phyloP scores from a whole-genome alignment of 2,888 invertebrate species.

The Hirtodrosophila trivittata region DNA sequence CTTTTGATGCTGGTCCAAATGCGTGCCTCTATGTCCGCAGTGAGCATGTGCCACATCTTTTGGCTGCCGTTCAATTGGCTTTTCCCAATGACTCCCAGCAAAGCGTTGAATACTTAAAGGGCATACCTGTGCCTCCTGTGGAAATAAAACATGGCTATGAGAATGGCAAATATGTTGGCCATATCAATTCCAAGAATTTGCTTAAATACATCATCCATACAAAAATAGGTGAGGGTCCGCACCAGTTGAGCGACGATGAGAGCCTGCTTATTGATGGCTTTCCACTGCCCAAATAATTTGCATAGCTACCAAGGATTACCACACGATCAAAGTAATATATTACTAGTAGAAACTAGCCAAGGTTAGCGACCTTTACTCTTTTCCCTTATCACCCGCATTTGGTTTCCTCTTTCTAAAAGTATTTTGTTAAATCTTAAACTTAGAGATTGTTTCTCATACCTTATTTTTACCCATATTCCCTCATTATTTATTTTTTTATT shows the following conservation, averaged over 20 bases:
- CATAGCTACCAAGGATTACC: too few species aligned
- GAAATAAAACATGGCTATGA: constrained; percentile 24
- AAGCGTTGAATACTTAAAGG: constrained; percentile 85
- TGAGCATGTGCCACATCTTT: constrained; percentile 88
- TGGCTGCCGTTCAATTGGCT: constrained; percentile 88
- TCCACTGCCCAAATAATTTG: constrained; percentile 49
- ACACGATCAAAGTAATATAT: too few species aligned
- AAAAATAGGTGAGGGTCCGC: constrained; percentile 92
- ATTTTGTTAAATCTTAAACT: too few species aligned
- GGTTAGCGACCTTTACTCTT: too few species aligned
- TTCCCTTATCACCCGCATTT: too few species aligned
- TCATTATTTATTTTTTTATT: constrained; percentile 21
- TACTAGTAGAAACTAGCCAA: too few species aligned
- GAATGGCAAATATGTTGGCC: constrained; percentile 39
- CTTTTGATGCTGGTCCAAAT: constrained; percentile 99
- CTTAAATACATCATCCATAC: constrained; percentile 94
- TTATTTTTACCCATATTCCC: constrained; percentile 81
- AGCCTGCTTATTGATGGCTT: constrained; percentile 84
- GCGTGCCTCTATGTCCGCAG: constrained; percentile 94
- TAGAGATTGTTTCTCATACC: too few species aligned
- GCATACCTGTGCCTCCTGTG: constrained; percentile 83
- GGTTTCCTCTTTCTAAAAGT: too few species aligned
- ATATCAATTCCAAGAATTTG: constrained; percentile 84
- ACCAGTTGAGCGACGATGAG: constrained; percentile 77
- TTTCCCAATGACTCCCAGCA: constrained; percentile 87